Evolutionary conservation across 2,113 vertebrate species (phyloP), one percentile per base, ranked within the genome.

Genomic region (Orthonyx spaldingii): DNA sequence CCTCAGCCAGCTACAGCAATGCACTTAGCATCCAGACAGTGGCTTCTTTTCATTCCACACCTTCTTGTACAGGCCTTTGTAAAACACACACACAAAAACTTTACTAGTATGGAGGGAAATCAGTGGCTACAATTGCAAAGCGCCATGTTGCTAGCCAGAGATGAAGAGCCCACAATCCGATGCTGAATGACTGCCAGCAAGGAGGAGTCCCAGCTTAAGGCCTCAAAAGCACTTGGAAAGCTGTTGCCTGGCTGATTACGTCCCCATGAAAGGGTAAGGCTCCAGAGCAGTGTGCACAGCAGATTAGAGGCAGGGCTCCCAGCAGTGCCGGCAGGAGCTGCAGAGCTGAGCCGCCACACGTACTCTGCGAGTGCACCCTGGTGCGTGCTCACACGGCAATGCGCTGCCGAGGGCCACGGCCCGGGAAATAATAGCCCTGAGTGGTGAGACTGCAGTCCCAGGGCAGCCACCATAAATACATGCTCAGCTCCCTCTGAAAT

Each of bases 351-450:
- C 42, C 1, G 1, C 10, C 72, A 20, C 69, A 24, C 10, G 6
- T 4, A 16, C 57, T 20, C 63, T 13, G 70, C 87, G 16, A 71
- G 61, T 0, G 13, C 57, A 53, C 12, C 82, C 82, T 1, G 50
- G 63, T 4, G n/a, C 2, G 3, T 32, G 13, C 80, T 39, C 21
- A 0, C 24, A 3, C 21, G 1, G n/a, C 32, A 70, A 5, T 6
- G 6, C 6, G 27, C 35, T 60, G 18, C 42, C 5, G 2, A 71
- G 77, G 14, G 20, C 42, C 10, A 0, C 32, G 3, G 15, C 17
- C 20, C 41, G 0, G 41, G 13, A 42, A 71, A 21, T 3, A 19
- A 35, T 0, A 28, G 49, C 49, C 7, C 0, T 0, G 3, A 44
- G 12, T 13, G 0, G 3, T 1, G 22, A 47, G 52, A 50, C 47